A percentile compares a stretch with the other conserved stretches of the same genome.
Conservation (phyloP, 92 coral and sea anemone genomes). For the Bergia puertoricense region DNA sequence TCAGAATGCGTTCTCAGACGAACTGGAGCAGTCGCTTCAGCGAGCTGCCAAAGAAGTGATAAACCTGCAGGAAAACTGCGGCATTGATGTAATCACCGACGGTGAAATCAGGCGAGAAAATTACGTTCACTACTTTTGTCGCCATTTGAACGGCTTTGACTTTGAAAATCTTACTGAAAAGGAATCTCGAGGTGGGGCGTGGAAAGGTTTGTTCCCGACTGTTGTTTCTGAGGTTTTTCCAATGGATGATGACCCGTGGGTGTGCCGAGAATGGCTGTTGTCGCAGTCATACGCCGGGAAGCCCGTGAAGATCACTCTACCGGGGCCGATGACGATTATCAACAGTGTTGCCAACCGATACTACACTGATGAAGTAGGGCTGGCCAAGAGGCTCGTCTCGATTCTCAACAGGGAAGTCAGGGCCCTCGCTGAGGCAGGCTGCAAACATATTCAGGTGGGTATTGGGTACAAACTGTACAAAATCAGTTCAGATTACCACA, state of each 20-base stretch:
- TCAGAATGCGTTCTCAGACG: neutral
- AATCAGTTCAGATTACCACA: no score
- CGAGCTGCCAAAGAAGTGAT: conserved; percentile 69
- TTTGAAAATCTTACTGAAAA: conserved; percentile 58
- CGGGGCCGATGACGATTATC: conserved; percentile 87
- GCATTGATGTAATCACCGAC: conserved; percentile 86
- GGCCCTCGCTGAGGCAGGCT: conserved; percentile 75
- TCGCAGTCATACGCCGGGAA: conserved; percentile 57
- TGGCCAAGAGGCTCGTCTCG: conserved; percentile 54
- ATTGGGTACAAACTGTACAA: no score
- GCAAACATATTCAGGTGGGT: conserved; percentile 84
- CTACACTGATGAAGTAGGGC: conserved; percentile 57
- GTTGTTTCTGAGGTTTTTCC: conserved; percentile 59
- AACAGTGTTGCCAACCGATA: conserved; percentile 64
- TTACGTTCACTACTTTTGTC: conserved; percentile 79
- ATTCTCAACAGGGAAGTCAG: conserved; percentile 73
- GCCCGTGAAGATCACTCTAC: conserved; percentile 83
- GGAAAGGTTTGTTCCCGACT: conserved; percentile 61
- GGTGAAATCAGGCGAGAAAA: conserved; percentile 86
- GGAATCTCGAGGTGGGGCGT: conserved; percentile 66
- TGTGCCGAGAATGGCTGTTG: conserved; percentile 73
- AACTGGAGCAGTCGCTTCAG: conserved; percentile 46
- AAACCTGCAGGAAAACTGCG: conserved; percentile 56
- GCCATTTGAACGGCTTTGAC: conserved; percentile 79
- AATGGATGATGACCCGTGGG: conserved; percentile 61